Evolutionary conservation across 1,140 invertebrate genomes (phyloP).

Genomic region (Watersipora subatra): DNA sequence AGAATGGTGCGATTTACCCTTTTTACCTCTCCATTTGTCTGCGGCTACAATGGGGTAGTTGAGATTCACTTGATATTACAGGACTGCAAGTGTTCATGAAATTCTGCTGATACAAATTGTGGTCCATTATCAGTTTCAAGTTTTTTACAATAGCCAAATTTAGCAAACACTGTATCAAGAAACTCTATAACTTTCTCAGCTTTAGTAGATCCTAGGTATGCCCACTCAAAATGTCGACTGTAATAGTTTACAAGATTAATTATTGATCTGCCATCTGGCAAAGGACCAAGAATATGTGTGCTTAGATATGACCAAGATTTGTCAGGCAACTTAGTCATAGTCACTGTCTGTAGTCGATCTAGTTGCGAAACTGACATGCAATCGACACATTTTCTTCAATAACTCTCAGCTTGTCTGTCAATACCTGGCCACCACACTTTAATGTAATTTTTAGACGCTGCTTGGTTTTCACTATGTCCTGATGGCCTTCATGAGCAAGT

Average conservation of each 20-base stretch:
- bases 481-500: conserved; percentile 13
- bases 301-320: not conserved
- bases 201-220: not conserved
- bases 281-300: not conserved
- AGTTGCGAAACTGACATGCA: conserved; percentile 8
- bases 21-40: conserved; percentile 7
- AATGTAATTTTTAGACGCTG: conserved; percentile 13
- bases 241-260: not conserved
- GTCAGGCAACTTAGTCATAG: not conserved
- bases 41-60: conserved; percentile 2
- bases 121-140: not conserved
- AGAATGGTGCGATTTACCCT: conserved; percentile 2
- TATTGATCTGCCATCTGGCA: not conserved
- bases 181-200: not conserved
- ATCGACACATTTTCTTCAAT: conserved; percentile 13
- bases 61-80: not conserved
- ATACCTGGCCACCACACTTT: conserved; percentile 36
- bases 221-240: not conserved
- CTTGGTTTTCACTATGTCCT: conserved; percentile 22
- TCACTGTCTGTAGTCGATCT: not conserved
- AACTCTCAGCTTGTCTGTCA: conserved; percentile 21
- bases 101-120: not conserved
- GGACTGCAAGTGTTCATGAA: not conserved
- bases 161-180: not conserved
- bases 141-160: not conserved